Percentiles rank a stretch among this genome's conserved stretches.
These are phyloP conservation scores for Athetis lepigone DNA, from an alignment of 2,888 invertebrate species.

Conservation along the genomic window DNA sequence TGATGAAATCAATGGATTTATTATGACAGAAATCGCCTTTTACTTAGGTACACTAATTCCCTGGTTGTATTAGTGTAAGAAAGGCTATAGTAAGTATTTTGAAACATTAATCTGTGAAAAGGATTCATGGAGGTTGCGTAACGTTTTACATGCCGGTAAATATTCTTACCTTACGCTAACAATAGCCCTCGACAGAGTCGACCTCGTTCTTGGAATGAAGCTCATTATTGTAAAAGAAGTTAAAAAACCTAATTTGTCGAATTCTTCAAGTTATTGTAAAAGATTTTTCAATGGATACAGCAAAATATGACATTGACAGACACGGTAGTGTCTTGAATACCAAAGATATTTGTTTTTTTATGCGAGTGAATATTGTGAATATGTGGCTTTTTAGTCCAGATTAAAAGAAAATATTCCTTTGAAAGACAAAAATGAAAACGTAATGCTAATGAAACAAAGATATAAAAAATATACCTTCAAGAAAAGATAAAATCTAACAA, in stretches of 20 bases:
- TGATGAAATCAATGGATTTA: constrained; percentile 6
- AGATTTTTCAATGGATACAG: background rate
- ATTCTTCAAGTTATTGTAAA: background rate
- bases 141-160: constrained; percentile 70
- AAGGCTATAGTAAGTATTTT: background rate
- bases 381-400: constrained; percentile 37
- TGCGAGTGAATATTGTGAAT: constrained; percentile 1
- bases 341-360: constrained; percentile 39
- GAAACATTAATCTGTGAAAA: constrained; percentile 1
- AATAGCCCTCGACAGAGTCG: constrained; percentile 75
- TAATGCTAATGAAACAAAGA: too few relatives aligned
- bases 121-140: constrained; percentile 78
- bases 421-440: too few relatives aligned
- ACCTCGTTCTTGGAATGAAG: constrained; percentile 76
- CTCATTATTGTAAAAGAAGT: constrained; percentile 75
- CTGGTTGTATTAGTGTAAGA: background rate
- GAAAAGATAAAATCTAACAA: too few relatives aligned
- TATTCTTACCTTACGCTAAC: constrained; percentile 79
- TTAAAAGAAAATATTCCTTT: too few relatives aligned
- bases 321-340: constrained; percentile 23
- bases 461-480: too few relatives aligned
- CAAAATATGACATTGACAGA: constrained; percentile 19
- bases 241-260: constrained; percentile 1
- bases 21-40: constrained; percentile 16
- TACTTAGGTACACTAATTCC: too few relatives aligned